Evolutionary conservation across 2,797 vertebrate species (phyloP).

Genomic region (Anableps anableps): DNA sequence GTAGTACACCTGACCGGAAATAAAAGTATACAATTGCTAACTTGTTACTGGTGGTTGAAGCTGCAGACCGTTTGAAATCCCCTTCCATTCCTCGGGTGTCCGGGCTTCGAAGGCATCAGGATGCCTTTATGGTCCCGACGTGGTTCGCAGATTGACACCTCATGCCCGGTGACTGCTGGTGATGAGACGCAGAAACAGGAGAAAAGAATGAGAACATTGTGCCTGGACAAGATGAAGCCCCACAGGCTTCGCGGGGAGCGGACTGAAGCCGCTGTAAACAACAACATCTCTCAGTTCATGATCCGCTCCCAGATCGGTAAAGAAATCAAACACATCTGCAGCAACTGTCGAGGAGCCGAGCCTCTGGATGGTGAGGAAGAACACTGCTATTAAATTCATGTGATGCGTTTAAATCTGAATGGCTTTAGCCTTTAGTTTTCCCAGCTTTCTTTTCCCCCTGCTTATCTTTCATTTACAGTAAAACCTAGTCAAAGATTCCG

Average conservation of each 20-base stretch:
- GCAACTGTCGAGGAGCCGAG: slow-evolving; percentile 92
- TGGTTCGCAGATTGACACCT: slow-evolving; percentile 17
- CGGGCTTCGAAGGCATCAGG: neutral
- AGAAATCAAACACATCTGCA: slow-evolving; percentile 97
- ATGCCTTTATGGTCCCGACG: slow-evolving; percentile 48
- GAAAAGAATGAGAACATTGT: slow-evolving; percentile 84
- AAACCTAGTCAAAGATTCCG: neutral
- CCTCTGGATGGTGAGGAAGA: slow-evolving; percentile 86
- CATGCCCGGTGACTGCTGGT: slow-evolving; percentile 49
- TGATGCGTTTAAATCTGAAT: neutral
- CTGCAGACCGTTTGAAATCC: slow-evolving; percentile 45
- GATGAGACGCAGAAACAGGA: slow-evolving; percentile 74
- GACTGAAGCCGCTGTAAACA: slow-evolving; percentile 31
- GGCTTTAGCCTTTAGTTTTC: neutral
- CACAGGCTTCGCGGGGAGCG: slow-evolving; percentile 25
- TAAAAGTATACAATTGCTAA: rapidly evolving
- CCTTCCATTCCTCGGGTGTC: neutral
- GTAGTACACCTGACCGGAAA: slow-evolving; percentile 16
- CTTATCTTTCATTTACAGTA: neutral
- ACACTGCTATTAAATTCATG: neutral
- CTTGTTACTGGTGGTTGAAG: slow-evolving; percentile 5
- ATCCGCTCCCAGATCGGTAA: slow-evolving; percentile 92
- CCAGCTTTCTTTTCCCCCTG: neutral
- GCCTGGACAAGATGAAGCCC: slow-evolving; percentile 86
- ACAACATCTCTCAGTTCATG: slow-evolving; percentile 88